These are phyloP conservation scores for Ormyrus labotus DNA, from an alignment of 2,888 invertebrate genomes.

Conservation along the genomic window DNA sequence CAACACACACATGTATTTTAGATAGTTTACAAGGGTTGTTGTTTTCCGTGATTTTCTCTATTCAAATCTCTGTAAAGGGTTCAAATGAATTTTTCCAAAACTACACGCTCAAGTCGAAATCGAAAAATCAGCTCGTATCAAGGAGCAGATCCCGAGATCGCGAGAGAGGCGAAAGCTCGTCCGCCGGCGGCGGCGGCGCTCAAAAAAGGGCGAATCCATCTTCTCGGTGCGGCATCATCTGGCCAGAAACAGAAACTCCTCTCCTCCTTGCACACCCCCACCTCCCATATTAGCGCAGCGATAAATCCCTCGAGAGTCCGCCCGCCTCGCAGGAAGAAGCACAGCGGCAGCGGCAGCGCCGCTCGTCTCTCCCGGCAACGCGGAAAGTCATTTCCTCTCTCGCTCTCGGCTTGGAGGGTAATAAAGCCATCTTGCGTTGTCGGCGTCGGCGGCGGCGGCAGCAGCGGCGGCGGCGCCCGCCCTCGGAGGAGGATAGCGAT, in stretches of 20 bases:
- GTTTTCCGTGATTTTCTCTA: no score
- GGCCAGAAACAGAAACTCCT: neutral
- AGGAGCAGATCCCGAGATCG: no score
- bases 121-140: no score
- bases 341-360: neutral
- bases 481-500: constrained; percentile 67
- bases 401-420: constrained; percentile 67
- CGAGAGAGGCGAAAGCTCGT: no score
- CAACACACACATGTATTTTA: no score
- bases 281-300: constrained; percentile 44
- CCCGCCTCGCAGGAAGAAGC: no score
- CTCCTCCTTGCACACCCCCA: neutral
- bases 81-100: no score
- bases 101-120: no score
- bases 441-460: constrained; percentile 58
- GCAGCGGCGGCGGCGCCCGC: constrained; percentile 28
- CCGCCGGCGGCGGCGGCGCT: no score
- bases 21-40: no score
- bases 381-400: constrained; percentile 53
- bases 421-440: constrained; percentile 75
- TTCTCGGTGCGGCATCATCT: neutral
- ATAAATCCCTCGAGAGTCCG: constrained; percentile 46
- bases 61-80: no score
- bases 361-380: constrained; percentile 15
- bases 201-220: neutral